These are phyloP conservation scores for Metopia argyrocephala DNA, from an alignment of 2,888 invertebrate species.

Conservation along the genomic window DNA sequence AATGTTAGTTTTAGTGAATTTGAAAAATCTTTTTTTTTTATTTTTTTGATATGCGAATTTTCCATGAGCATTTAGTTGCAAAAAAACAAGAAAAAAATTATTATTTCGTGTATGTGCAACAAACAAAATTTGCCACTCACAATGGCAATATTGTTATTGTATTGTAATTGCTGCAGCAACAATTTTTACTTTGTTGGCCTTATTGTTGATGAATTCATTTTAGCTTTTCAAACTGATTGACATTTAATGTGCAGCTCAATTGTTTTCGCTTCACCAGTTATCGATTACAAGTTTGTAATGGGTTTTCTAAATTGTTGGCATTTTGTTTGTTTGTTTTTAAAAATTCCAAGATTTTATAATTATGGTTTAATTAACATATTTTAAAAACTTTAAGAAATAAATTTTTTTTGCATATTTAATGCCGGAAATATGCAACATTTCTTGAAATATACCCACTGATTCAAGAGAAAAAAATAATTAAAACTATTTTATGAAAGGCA, in stretches of 20 bases:
- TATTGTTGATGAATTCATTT: slow-evolving; percentile 48
- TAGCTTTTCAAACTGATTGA: slow-evolving; percentile 50
- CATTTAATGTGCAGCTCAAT: slow-evolving; percentile 52
- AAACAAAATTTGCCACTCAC: slow-evolving; percentile 46
- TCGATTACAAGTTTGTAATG: slow-evolving; percentile 45
- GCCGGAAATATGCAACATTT: not conserved
- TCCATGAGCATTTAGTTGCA: not conserved
- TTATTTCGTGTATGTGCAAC: not conserved
- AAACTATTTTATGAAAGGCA: not conserved
- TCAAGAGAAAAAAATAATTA: not conserved
- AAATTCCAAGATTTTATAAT: not conserved
- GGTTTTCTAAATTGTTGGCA: slow-evolving; percentile 31
- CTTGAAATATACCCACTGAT: not conserved
- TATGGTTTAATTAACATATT: not conserved
- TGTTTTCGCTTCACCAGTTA: slow-evolving; percentile 46
- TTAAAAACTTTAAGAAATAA: not conserved
- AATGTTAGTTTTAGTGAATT: slow-evolving; percentile 41
- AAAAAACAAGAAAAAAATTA: too few species aligned
- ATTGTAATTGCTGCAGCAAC: slow-evolving; percentile 34
- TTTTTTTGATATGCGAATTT: not conserved
- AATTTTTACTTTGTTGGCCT: not conserved
- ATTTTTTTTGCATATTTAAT: not conserved
- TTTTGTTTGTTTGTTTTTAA: not conserved
- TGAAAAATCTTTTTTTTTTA: slow-evolving; percentile 32
- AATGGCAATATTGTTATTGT: too few species aligned